Percentiles rank a stretch among this genome's conserved stretches.
phyloP scores from a whole-genome alignment of 2,888 invertebrate genomes.

The Drosophila pseudotalamancana region DNA sequence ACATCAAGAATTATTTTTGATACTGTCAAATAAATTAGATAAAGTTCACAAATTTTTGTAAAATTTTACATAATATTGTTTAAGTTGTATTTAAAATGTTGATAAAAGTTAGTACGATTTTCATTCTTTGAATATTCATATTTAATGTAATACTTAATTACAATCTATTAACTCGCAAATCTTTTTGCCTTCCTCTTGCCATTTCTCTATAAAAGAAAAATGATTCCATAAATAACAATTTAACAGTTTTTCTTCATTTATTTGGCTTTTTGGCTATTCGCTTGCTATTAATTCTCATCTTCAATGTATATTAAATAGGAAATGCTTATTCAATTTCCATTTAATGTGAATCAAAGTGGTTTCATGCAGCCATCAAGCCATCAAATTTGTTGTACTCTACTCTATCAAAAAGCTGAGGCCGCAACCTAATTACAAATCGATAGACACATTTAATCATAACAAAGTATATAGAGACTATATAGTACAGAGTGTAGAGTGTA shows the following conservation, averaged over 20 bases:
- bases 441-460: constrained; percentile 63
- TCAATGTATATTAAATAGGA: constrained; percentile 9
- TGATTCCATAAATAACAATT: too few relatives aligned
- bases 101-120: too few relatives aligned
- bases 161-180: too few relatives aligned
- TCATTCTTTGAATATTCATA: too few relatives aligned
- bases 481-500: not conserved
- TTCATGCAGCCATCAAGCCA: constrained; percentile 26
- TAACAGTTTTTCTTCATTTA: not conserved
- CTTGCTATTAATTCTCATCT: not conserved
- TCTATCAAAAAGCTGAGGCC: constrained; percentile 20
- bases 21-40: not conserved
- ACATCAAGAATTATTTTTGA: not conserved
- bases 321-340: constrained; percentile 41
- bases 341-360: constrained; percentile 35
- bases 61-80: not conserved
- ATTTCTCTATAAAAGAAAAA: not conserved
- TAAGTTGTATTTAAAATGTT: not conserved
- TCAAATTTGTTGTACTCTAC: constrained; percentile 36
- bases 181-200: too few relatives aligned
- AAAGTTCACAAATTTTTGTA: not conserved
- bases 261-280: not conserved
- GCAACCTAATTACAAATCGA: constrained; percentile 64
- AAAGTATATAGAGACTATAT: constrained; percentile 16
- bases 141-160: too few relatives aligned